Evolutionary conservation across 2,113 vertebrate genomes (phyloP).

Genomic region (Myxocyprinus asiaticus): DNA sequence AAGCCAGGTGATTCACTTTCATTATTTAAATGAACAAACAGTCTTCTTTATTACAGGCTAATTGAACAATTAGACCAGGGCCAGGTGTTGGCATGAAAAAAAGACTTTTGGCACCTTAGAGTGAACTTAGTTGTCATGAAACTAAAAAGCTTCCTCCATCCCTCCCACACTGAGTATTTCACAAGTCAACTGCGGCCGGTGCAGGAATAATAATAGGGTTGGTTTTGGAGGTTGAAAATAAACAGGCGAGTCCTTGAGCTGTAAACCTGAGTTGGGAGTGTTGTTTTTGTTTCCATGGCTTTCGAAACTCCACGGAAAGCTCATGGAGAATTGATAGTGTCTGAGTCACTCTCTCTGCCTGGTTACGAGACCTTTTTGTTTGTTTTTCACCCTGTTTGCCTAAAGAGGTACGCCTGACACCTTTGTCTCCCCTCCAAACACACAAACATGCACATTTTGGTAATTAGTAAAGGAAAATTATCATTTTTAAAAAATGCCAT

Average conservation of each 20-base stretch:
- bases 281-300: constrained; percentile 67
- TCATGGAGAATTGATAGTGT: constrained; percentile 48
- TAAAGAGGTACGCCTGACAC: constrained; percentile 59
- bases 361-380: constrained; percentile 64
- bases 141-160: constrained; percentile 41
- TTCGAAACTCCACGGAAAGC: constrained; percentile 55
- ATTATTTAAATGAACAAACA: constrained; percentile 60
- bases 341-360: constrained; percentile 70
- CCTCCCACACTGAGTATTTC: constrained; percentile 37
- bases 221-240: constrained; percentile 40
- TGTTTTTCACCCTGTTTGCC: constrained; percentile 55
- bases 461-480: not conserved
- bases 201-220: constrained; percentile 53
- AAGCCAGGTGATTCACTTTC: constrained; percentile 58
- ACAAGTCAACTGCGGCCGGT: constrained; percentile 43
- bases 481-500: not conserved
- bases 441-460: not conserved
- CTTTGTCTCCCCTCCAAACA: constrained; percentile 42
- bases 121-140: constrained; percentile 29
- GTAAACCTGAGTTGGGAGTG: constrained; percentile 49
- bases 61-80: constrained; percentile 62
- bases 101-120: constrained; percentile 52
- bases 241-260: constrained; percentile 44
- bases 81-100: constrained; percentile 62
- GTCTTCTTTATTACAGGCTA: constrained; percentile 64